Evolutionary conservation across 2,888 invertebrate genomes (phyloP).

Genomic region (Salpingus planirostris): DNA sequence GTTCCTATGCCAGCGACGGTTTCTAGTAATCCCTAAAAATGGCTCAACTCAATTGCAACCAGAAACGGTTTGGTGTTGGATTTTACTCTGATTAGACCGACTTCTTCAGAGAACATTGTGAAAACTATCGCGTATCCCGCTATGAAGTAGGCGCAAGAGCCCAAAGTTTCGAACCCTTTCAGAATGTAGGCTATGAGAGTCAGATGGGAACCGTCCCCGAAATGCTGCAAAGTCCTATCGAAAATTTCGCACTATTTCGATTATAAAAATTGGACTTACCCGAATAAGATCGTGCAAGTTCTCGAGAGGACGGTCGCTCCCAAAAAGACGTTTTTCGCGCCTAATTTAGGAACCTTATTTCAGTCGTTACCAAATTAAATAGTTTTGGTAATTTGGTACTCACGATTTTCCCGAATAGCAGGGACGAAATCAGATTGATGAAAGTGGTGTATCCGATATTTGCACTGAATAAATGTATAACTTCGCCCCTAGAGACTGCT

Average conservation of each 20-base stretch:
- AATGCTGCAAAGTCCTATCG: slow-evolving; percentile 5
- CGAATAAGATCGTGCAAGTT: slow-evolving; percentile 5
- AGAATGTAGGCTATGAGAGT: slow-evolving; percentile 4
- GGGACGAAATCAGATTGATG: slow-evolving; percentile 3
- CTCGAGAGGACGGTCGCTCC: slow-evolving; percentile 3
- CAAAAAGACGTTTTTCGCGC: slow-evolving; percentile 5
- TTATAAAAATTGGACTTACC: slow-evolving; percentile 4
- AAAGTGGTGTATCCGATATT: slow-evolving; percentile 3
- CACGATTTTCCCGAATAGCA: slow-evolving; percentile 6
- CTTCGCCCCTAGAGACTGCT: slow-evolving; percentile 3
- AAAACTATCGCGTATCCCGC: slow-evolving; percentile 8
- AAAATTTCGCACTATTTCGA: slow-evolving; percentile 1
- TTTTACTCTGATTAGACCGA: slow-evolving; percentile 6
- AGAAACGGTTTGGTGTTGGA: not conserved
- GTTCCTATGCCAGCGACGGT: slow-evolving; percentile 67
- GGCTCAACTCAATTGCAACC: no score
- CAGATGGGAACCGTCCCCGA: slow-evolving; percentile 1
- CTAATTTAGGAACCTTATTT: slow-evolving; percentile 6
- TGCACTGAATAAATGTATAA: slow-evolving; percentile 1
- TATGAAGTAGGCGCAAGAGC: slow-evolving; percentile 10
- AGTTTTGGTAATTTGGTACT: not conserved
- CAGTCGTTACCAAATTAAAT: slow-evolving; percentile 1
- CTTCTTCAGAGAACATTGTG: slow-evolving; percentile 4
- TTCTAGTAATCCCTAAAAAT: slow-evolving; percentile 55
- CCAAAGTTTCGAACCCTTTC: slow-evolving; percentile 5